Base-by-base conservation (phyloP, 2,113 vertebrate genomes). In the Brachypteracias leptosomus region DNA sequence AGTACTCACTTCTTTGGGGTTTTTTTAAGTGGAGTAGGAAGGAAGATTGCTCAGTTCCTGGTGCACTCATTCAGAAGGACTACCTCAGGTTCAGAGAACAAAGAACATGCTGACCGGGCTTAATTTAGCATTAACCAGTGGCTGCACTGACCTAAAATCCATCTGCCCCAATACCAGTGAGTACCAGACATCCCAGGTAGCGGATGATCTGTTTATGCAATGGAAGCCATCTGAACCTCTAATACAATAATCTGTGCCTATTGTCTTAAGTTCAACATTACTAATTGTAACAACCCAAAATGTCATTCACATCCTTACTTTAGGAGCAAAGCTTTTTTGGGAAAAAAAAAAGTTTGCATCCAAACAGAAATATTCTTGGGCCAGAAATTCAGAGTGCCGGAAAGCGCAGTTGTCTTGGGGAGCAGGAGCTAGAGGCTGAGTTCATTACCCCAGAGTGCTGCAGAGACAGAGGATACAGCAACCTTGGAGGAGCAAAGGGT, bases 91-190 rank as follows among this genome's bases (percentile, higher is more conserved):
- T 59, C 35, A 24, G 54, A 74, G 91, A 82, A 88, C 42, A 93
- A 78, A 59, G 61, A 82, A 25, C 73, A 35, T 82, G 59, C 44
- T 85, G 71, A 67, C 35, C 54, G 33, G 35, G 14, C 42, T 85
- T 81, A 78, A 77, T 78, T 91, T 70, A 87, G 29, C 76, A 80
- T 80, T 36, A 83, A 19, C 11, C 54, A 86, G 49, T 90, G n/a
- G 4, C 73, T 91, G 31, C 80, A 42, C 46, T 77, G 84, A 74
- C 36, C 73, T 86, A 84, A 91, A 95, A 91, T 87, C 51, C 46
- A 49, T 74, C 51, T 90, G 29, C 73, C 68, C 13, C 55, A 58
- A 59, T 86, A 70, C 75, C 75, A 90, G 52, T 33, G 38, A 42
- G 73, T 91, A 93, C 74, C 70, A 82, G 77, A 2, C 28, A 57